Conservation (phyloP, 2,888 invertebrate genomes). For the Rotaria sp. region DNA sequence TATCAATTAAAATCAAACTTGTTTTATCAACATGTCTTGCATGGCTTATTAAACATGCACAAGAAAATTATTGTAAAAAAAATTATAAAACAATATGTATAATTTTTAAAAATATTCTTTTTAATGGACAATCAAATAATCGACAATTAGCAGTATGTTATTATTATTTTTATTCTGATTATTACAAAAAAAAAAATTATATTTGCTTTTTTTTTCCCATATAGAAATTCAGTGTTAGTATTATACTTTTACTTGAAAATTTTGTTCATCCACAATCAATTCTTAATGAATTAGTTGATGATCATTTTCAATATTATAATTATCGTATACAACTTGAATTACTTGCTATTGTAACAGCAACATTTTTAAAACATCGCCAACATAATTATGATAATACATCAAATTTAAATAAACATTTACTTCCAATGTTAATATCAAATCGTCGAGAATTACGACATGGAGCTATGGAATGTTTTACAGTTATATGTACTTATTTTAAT, state of each 20-base stretch:
- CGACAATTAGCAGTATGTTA: constrained; percentile 19
- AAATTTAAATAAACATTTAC: background rate
- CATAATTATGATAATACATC: background rate
- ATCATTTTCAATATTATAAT: constrained; percentile 1
- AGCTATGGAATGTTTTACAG: constrained; percentile 29
- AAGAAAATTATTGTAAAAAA: background rate
- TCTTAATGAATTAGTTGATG: constrained; percentile 9
- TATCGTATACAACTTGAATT: constrained; percentile 13
- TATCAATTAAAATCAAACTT: constrained; percentile 10
- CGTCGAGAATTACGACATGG: constrained; percentile 28
- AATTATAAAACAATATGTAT: background rate
- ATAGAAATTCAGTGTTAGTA: constrained; percentile 9
- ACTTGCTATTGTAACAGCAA: constrained; percentile 21
- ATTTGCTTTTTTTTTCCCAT: background rate
- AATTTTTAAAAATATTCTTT: constrained; percentile 18
- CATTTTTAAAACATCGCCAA: background rate
- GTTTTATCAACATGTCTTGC: background rate
- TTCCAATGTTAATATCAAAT: background rate
- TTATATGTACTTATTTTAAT: constrained; percentile 11
- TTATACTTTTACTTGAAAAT: background rate
- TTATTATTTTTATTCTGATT: background rate
- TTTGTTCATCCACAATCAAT: constrained; percentile 18
- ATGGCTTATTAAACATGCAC: background rate
- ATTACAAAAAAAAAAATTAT: background rate
- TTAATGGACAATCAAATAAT: constrained; percentile 13